Base-by-base conservation (phyloP, 1,140 invertebrate species). In the Drosophila seguyi region DNA sequence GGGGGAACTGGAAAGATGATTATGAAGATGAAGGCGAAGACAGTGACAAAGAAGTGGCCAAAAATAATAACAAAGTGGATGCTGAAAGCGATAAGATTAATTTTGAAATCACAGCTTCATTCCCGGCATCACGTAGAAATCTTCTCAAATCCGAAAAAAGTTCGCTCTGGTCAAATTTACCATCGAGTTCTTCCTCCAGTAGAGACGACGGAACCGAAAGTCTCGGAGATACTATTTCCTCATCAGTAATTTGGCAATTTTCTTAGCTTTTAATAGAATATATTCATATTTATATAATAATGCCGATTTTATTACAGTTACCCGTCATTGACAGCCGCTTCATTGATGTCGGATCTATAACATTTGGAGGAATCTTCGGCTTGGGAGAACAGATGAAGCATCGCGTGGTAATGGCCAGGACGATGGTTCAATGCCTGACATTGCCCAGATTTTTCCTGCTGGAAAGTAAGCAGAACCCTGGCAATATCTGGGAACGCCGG, bases 401-500 rank as follows among this genome's bases (percentile, higher is more conserved):
- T 80, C 92, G 95, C 4, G 91, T 94, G 25, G 93, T 95, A 14
- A 93, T 95, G 58, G 93, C 95, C 0, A 75, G 91, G 34, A 93
- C 91, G 6, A 90, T 86, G 6, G 93, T 94, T 8, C 93, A 93
- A 66, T 95, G 94, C 75, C 83, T 95, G 11, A 75, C 94, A 11
- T 88, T 95, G 14, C 95, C 95, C 0, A 88, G 93, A 36, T 94
- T 94, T 76, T 95, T 94, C 86, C 76, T 95, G 6, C 71, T 93
- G 3, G 92, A 94, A 45, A 93, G 94, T n/a, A 56, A 74, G 11
- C 87, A 92, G 69, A 95, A 95, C 88, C 93, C 93, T 5, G 94
- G 93, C n/a, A 95, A 95, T 68, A 93, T 95, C 31, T 95, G 95
- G 95, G 93, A 93, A 55, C 91, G 94, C 11, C 92, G 95, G 8